Base-by-base conservation (phyloP, 2,888 invertebrate species). In the Hybos culiciformis region DNA sequence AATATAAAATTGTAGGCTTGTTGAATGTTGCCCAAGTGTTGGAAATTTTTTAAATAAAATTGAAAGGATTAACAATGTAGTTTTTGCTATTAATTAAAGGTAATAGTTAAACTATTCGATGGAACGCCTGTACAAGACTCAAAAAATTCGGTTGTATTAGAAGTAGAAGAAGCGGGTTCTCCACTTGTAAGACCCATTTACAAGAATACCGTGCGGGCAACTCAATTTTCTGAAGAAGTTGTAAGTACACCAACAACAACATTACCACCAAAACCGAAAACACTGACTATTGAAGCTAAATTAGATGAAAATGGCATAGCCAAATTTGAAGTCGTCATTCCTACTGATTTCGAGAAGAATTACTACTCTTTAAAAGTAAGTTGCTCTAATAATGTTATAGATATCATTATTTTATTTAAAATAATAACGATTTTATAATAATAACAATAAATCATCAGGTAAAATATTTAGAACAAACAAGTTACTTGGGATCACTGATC, bases 1-100 rank as follows among this genome's bases (percentile, higher is more conserved):
- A n/a, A n/a, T n/a, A n/a, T n/a, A n/a, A n/a, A n/a, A n/a, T n/a
- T n/a, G n/a, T n/a, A n/a, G n/a, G n/a, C n/a, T n/a, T n/a, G n/a
- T n/a, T 19, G 70, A 93, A 39, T 82, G 82, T 49, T 90, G 84
- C 53, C 80, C 78, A 23, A 81, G 90, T 18, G 83, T 80, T 68
- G 85, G 85, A 66, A 71, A 75, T 32, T n/a, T n/a, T n/a, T n/a
- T n/a, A n/a, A n/a, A 26, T 3, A 26, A n/a, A n/a, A n/a, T n/a
- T n/a, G n/a, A 5, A 29, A 29, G n/a, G 12, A 29, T n/a, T 29
- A 6, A 29, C 12, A 3, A 7, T n/a, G n/a, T n/a, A n/a, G n/a
- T n/a, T n/a, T n/a, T n/a, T n/a, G n/a, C n/a, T n/a, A n/a, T n/a
- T n/a, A n/a, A n/a, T n/a, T n/a, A n/a, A n/a, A 77, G 72, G 63